Percentiles rank a stretch among this genome's conserved stretches.
These are phyloP conservation scores for Dermolepida albohirtum DNA, from an alignment of 2,888 invertebrate genomes.

Conservation along the genomic window DNA sequence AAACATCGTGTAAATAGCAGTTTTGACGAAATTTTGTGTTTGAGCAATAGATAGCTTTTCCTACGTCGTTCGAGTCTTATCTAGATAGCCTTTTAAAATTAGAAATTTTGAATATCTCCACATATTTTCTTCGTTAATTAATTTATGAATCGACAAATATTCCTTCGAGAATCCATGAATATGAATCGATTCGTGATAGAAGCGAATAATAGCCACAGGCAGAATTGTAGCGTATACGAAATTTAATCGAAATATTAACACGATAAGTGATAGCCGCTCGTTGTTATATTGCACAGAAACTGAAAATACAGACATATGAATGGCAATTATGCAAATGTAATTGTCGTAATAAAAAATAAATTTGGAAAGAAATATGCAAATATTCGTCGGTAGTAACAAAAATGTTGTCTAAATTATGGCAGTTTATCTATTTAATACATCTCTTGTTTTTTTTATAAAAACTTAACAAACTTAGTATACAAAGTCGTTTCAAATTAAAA, in stretches of 20 bases:
- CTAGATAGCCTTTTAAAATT: slow-evolving; percentile 5
- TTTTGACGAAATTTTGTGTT: neutral
- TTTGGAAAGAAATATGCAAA: slow-evolving; percentile 30
- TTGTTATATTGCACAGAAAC: slow-evolving; percentile 2
- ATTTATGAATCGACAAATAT: neutral
- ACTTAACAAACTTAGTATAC: too few relatives aligned
- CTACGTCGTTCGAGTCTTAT: neutral
- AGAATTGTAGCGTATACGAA: neutral
- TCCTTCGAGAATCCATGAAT: neutral
- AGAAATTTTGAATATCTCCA: too few relatives aligned
- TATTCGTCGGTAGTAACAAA: slow-evolving; percentile 11
- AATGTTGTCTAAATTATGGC: slow-evolving; percentile 18
- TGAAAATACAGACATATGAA: slow-evolving; percentile 7
- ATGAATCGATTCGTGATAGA: neutral
- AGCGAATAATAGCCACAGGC: slow-evolving; percentile 7
- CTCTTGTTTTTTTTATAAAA: neutral
- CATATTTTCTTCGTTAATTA: slow-evolving; percentile 1
- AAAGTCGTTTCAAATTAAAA: too few relatives aligned
- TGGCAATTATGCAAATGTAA: slow-evolving; percentile 26
- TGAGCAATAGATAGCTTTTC: slow-evolving; percentile 8
- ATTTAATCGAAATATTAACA: slow-evolving; percentile 22
- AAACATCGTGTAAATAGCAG: neutral
- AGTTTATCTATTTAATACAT: slow-evolving; percentile 20
- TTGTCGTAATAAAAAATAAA: slow-evolving; percentile 27
- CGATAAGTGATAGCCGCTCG: slow-evolving; percentile 14